Evolutionary conservation across 1,140 invertebrate species (phyloP).

Genomic region (Glossosoma conforme): DNA sequence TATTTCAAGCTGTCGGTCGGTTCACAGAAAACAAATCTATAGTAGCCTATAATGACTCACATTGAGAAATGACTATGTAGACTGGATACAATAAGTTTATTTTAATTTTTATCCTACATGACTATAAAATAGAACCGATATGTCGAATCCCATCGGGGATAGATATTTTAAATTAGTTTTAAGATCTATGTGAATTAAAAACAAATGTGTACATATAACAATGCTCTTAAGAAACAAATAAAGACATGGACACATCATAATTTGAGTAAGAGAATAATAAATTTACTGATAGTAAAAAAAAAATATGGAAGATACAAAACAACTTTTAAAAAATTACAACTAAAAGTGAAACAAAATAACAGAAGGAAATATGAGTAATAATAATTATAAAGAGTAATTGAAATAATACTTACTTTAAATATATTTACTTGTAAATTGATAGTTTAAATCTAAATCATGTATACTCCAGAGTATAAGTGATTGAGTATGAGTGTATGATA

Average conservation of each 20-base stretch:
- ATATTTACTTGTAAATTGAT: constrained; percentile 12
- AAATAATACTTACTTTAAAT: constrained; percentile 8
- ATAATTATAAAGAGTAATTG: neutral
- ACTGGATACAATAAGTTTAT: constrained; percentile 30
- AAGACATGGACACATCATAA: constrained; percentile 6
- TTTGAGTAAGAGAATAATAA: neutral
- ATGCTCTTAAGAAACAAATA: constrained; percentile 3
- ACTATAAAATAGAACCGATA: constrained; percentile 31
- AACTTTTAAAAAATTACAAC: constrained; percentile 9
- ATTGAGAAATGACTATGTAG: constrained; percentile 29
- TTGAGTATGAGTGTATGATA: constrained; percentile 23
- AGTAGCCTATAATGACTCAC: constrained; percentile 31
- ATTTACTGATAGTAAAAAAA: neutral
- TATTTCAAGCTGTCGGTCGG: constrained; percentile 16
- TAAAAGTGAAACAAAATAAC: neutral
- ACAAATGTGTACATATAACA: constrained; percentile 1
- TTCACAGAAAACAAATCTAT: constrained; percentile 18
- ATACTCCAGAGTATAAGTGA: constrained; percentile 16
- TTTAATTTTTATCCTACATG: constrained; percentile 28
- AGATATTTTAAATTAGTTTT: constrained; percentile 32
- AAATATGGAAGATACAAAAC: constrained; percentile 13
- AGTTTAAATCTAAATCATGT: constrained; percentile 28
- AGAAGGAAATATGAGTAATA: neutral
- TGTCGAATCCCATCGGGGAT: constrained; percentile 28
- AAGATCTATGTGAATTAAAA: constrained; percentile 28